Percentiles rank a stretch among this genome's conserved stretches.
Conservation (phyloP, 2,888 invertebrate genomes). For the Aspidiotus rigidus region DNA sequence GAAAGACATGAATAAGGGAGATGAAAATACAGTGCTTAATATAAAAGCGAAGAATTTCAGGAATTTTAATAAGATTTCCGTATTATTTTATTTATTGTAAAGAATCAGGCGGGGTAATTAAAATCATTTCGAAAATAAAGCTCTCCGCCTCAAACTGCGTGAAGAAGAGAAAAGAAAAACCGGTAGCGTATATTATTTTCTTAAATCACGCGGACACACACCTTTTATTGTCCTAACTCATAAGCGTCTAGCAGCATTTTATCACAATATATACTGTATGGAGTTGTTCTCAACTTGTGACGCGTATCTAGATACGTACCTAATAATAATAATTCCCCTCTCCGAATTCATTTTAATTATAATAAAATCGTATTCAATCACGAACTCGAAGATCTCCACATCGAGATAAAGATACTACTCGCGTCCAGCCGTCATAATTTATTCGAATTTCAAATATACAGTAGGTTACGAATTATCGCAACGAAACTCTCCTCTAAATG, state of each 20-base stretch:
- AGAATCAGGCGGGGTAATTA: neutral
- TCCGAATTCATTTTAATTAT: neutral
- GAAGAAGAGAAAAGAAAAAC: constrained; percentile 6
- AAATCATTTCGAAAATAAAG: neutral
- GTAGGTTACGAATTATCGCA: neutral
- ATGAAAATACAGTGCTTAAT: neutral
- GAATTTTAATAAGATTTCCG: constrained; percentile 3
- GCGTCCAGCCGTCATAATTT: neutral
- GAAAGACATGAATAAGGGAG: neutral
- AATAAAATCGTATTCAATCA: neutral
- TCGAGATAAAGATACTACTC: neutral
- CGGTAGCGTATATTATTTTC: constrained; percentile 31
- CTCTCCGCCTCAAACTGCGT: neutral
- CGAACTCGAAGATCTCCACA: neutral
- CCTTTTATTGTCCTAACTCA: constrained; percentile 13
- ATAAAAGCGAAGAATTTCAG: neutral
- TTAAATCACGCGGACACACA: constrained; percentile 2
- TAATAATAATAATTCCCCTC: neutral
- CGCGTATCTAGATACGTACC: neutral
- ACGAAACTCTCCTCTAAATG: neutral
- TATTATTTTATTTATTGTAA: neutral
- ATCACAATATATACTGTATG: neutral
- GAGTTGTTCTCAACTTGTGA: constrained; percentile 18
- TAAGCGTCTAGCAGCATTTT: constrained; percentile 13
- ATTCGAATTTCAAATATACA: neutral